Evolutionary conservation across 92 coral and sea anemone species (phyloP).

Genomic region (Paragorgia papillata): DNA sequence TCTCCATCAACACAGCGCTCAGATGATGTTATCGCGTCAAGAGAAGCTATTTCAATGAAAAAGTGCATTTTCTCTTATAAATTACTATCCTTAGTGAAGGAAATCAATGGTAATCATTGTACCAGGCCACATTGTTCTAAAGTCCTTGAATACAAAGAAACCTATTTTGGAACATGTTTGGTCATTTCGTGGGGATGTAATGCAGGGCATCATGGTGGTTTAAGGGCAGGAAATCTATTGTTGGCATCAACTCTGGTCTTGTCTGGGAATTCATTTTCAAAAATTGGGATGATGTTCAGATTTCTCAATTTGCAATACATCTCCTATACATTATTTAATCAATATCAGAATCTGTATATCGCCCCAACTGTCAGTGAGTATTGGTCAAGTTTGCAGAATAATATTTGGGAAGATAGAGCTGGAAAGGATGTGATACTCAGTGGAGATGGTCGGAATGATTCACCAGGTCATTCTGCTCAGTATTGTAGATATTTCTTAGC

Average conservation of each 20-base stretch:
- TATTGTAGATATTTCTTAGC: slow-evolving; percentile 45
- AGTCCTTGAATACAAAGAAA: neutral
- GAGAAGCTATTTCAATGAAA: slow-evolving; percentile 33
- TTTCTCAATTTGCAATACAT: slow-evolving; percentile 41
- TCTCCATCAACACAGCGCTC: too few relatives aligned
- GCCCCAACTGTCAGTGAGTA: slow-evolving; percentile 48
- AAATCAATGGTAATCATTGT: slow-evolving; percentile 25
- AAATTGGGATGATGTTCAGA: slow-evolving; percentile 46
- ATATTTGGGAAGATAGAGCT: slow-evolving; percentile 15
- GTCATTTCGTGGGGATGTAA: slow-evolving; percentile 41
- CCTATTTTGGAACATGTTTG: slow-evolving; percentile 36
- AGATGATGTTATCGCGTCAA: neutral
- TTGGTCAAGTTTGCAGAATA: slow-evolving; percentile 27
- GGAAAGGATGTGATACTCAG: slow-evolving; percentile 43
- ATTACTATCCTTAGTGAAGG: neutral
- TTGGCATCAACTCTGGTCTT: slow-evolving; percentile 28
- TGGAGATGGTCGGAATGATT: slow-evolving; percentile 56
- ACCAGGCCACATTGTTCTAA: slow-evolving; percentile 10
- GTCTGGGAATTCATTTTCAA: slow-evolving; percentile 45
- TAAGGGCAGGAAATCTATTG: slow-evolving; percentile 30
- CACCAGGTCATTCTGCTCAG: slow-evolving; percentile 53
- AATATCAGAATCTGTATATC: slow-evolving; percentile 44
- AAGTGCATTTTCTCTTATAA: slow-evolving; percentile 12
- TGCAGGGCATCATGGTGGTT: slow-evolving; percentile 29
- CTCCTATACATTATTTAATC: slow-evolving; percentile 20